Base-by-base conservation (phyloP, 2,888 invertebrate species). In the Megamerina dolium region DNA sequence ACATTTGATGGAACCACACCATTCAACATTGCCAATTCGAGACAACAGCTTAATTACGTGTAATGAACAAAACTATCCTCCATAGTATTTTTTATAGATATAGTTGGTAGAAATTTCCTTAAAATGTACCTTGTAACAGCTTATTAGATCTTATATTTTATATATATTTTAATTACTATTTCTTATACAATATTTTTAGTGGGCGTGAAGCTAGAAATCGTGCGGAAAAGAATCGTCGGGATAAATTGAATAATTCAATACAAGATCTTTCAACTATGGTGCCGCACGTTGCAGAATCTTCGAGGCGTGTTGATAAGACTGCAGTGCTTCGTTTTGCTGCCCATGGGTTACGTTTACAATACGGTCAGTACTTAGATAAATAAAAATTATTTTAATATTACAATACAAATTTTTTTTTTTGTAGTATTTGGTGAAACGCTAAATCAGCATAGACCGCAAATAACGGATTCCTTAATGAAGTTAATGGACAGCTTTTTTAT, bases 191-290 rank as follows among this genome's bases (percentile, higher is more conserved):
- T n/a, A n/a, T n/a, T n/a, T n/a, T n/a, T 72, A 85, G 83, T 63
- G 82, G 82, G 49, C 80, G 91, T 45, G 84, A 87, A 63, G 81
- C 85, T 57, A 80, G 94, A 49, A 93, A 93, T 64, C 78, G 83
- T 63, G 92, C 92, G 9, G 94, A 95, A 69, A 94, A 94, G 72
- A 83, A 87, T 70, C 81, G 94, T 26, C 78, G 94, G 44, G 91
- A 92, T 69, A 87, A 87, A 67, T 79, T 93, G 57, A 94, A 93
- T 74, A 79, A 81, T 21, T 85, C 84, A 66, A 90, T 95, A 58
- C 79, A 80, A 45, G 85, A 87, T 66, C 78, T 94, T 68, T 86
- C 87, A 51, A 76, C 81, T 34, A 77, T 91, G 60, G 82, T 93
- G 52, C 87, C 91, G n/a, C 81, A 87, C 69, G 84, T 91, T 43